Base-by-base conservation (phyloP, 2,113 vertebrate genomes). In the Hippocampus barbouri region DNA sequence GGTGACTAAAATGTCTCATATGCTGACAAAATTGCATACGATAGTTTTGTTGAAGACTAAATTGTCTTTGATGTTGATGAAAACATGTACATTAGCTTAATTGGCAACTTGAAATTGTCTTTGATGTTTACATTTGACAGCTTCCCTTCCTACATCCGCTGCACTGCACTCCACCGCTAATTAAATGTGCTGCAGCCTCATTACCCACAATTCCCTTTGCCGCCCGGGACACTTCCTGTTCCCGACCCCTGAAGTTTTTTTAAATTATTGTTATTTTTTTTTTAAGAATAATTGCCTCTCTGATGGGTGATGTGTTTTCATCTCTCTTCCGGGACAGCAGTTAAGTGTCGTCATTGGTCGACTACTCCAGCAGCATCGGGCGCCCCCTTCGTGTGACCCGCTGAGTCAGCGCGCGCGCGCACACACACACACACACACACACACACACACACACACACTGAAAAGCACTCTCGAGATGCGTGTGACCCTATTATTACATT, bases 221-320 rank as follows among this genome's bases (percentile, higher is more conserved):
- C 43, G 18, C 65, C 43, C 43, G 43, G 65, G 65, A 66, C 43
- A 66, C 43, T 66, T 49, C 65, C 43, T 49, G 23, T 25, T 66
- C 40, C 23, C 23, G 40, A n/a, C 45, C 65, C 30, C n/a, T 8
- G 15, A 30, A 34, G 49, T 47, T 65, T 1, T 53, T 53, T 4
- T 1, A 3, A 11, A 23, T 23, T 56, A 4, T 23, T 4, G n/a
- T 23, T 54, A 10, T 23, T 45, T 66, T 23, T 45, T 66, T 43
- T 11, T 27, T 9, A 66, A 47, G 65, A 66, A 49, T 61, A 61
- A 61, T 43, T 49, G n/a, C 65, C 65, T 23, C 65, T 66, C 65
- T 49, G 65, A 47, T 49, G 40, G 43, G 5, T 23, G 27, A 61
- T 61, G 59, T 9, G n/a, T 43, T 45, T 47, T 25, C 43, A 49